Evolutionary conservation across 2,888 invertebrate species (phyloP).

Genomic region (Drosophila robusta): DNA sequence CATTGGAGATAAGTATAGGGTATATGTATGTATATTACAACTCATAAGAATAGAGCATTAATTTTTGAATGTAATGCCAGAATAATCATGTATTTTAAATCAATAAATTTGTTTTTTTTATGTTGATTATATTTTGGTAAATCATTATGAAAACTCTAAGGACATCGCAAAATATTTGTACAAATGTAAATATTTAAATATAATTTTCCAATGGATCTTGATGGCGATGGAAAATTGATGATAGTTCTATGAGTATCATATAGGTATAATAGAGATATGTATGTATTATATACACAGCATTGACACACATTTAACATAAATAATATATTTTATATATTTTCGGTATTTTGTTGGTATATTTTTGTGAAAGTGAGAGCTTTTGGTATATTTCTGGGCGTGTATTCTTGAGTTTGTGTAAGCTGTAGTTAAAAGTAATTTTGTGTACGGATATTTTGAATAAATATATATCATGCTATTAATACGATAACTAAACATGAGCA

Average conservation of each 20-base stretch:
- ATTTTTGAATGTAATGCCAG: conserved; percentile 18
- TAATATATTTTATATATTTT: conserved; percentile 24
- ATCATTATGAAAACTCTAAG: conserved; percentile 33
- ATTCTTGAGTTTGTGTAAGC: conserved; percentile 20
- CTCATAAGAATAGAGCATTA: conserved; percentile 25
- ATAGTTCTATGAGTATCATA: conserved; percentile 41
- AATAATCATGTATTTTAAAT: conserved; percentile 16
- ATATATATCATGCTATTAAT: conserved; percentile 27
- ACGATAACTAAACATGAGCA: conserved; percentile 26
- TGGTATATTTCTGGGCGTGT: conserved; percentile 54
- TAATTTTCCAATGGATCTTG: conserved; percentile 58
- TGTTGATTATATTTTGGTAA: not conserved
- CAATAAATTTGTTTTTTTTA: conserved; percentile 6
- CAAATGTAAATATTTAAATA: conserved; percentile 17
- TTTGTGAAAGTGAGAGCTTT: conserved; percentile 41
- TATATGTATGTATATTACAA: conserved; percentile 35
- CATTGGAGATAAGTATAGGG: conserved; percentile 46
- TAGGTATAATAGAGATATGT: conserved; percentile 24
- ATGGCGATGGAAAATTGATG: conserved; percentile 69
- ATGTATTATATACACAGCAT: conserved; percentile 36
- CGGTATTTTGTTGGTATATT: conserved; percentile 69
- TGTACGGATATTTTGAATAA: not conserved
- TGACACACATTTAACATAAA: conserved; percentile 23
- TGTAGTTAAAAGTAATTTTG: not conserved
- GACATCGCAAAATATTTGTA: conserved; percentile 53